Evolutionary conservation across 2,113 vertebrate species (phyloP).

Genomic region (Nesogale talazaci): DNA sequence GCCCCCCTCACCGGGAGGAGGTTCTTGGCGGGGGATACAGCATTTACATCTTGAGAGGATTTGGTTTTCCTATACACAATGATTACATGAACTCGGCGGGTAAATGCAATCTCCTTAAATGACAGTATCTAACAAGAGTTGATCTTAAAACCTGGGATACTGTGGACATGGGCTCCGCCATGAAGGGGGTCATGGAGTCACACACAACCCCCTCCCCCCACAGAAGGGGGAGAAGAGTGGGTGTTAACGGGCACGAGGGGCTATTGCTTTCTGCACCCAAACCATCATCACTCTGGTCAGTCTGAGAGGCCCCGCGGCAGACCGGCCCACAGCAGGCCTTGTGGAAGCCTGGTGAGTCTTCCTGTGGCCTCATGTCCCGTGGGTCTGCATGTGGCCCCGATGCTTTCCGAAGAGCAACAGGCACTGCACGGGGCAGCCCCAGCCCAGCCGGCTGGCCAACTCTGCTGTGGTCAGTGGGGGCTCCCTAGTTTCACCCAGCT

Average conservation of each 20-base stretch:
- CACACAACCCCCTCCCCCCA: neutral
- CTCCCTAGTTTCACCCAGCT: slow-evolving; percentile 16
- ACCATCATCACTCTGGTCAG: neutral
- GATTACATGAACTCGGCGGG: slow-evolving; percentile 90
- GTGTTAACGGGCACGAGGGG: slow-evolving; percentile 71
- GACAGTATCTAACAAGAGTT: slow-evolving; percentile 92
- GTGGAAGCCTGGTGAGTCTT: no score
- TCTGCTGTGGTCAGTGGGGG: neutral
- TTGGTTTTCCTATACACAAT: slow-evolving; percentile 90
- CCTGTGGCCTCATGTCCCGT: no score
- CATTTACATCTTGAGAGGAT: slow-evolving; percentile 91
- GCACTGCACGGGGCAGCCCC: neutral
- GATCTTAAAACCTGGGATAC: slow-evolving; percentile 88
- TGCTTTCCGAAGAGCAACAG: slow-evolving; percentile 55
- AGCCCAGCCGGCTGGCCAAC: neutral
- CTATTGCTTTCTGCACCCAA: slow-evolving; percentile 86
- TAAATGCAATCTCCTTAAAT: slow-evolving; percentile 89
- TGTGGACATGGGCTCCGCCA: slow-evolving; percentile 79
- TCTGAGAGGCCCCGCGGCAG: slow-evolving; percentile 65
- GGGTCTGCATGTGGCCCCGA: slow-evolving; percentile 46
- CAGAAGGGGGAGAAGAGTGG: slow-evolving; percentile 43
- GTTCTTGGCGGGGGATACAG: slow-evolving; percentile 89
- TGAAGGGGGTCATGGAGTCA: slow-evolving; percentile 78
- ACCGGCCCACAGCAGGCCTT: neutral
- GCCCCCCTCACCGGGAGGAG: slow-evolving; percentile 74